Evolutionary conservation across 2,797 vertebrate genomes (phyloP), one percentile per base, ranked within the genome.

Genomic region (Alosa sapidissima): DNA sequence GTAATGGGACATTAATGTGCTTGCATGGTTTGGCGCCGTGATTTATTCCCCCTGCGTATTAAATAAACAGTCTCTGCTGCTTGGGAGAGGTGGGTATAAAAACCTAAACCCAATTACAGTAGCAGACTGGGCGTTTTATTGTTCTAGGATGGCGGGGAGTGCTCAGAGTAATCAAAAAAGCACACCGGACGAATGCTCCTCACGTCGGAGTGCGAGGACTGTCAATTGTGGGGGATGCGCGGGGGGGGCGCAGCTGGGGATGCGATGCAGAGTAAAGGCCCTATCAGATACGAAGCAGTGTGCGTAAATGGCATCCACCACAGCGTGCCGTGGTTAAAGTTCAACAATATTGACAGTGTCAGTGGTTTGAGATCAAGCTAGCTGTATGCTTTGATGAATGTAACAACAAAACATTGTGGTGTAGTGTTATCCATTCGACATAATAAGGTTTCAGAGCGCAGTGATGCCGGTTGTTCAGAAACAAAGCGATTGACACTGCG

Each of bases 31-130:
- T 83, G 85, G 81, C 55, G 2, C 84, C 81, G 85, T 88, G 87
- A 93, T 91, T 91, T 92, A 93, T 93, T 89, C 83, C 82, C 51
- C 81, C 41, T 41, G 36, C 85, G 85, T 87, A 83, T 90, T 86
- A 88, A 84, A 91, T 84, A 84, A 91, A 89, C 88, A 89, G 83
- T 87, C 84, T 82, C 54, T 82, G 89, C 82, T 89, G 84, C 89
- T 82, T n/a, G 11, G 45, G 65, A 75, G 78, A 87, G 60, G 81
- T 72, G 75, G 75, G 78, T n/a, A 84, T 78, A 85, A 82, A 78
- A 47, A 41, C n/a, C 24, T 62, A 87, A 90, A 91, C 81, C 81
- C 83, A 60, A 92, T 91, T 91, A 90, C 81, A 62, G 68, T 48
- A 68, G 84, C 81, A 81, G 49, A 58, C 82, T 52, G 47, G 83